phyloP scores from a whole-genome alignment of 2,888 invertebrate genomes.

The Neelides folsomi region DNA sequence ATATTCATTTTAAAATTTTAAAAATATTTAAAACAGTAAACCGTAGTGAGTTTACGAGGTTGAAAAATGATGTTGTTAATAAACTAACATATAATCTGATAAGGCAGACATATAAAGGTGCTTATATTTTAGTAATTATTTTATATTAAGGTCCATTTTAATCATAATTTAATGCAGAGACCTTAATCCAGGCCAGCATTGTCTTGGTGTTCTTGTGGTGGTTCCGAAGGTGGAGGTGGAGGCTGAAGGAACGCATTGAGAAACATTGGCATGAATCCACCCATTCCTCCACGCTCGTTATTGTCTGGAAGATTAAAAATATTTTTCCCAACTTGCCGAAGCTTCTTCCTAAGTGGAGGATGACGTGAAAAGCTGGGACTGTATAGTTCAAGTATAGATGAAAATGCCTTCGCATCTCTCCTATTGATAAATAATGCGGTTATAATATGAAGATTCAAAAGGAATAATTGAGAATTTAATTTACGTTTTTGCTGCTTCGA shows the following conservation, averaged over 20 bases:
- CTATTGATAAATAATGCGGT: slow-evolving; percentile 6
- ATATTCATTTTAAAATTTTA: no score
- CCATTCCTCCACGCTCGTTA: slow-evolving; percentile 12
- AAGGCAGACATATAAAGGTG: no score
- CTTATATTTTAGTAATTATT: no score
- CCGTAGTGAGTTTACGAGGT: no score
- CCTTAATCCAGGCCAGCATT: slow-evolving; percentile 11
- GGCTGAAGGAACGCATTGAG: slow-evolving; percentile 22
- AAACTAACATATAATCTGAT: no score
- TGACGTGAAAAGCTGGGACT: slow-evolving; percentile 22
- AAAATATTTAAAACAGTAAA: no score
- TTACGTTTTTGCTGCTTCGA: slow-evolving; percentile 24
- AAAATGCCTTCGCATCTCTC: slow-evolving; percentile 16
- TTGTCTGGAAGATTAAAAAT: slow-evolving; percentile 19
- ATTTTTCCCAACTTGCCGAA: slow-evolving; percentile 18
- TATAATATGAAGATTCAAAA: not conserved
- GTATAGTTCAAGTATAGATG: slow-evolving; percentile 17
- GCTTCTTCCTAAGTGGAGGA: slow-evolving; percentile 19
- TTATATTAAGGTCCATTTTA: no score
- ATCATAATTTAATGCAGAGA: not conserved
- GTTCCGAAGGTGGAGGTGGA: not conserved
- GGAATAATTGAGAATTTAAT: not conserved
- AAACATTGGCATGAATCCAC: slow-evolving; percentile 25
- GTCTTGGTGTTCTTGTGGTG: slow-evolving; percentile 1
- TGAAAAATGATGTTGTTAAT: no score